phyloP scores from a whole-genome alignment of 92 coral and sea anemone species.

The Montipora capitata region DNA sequence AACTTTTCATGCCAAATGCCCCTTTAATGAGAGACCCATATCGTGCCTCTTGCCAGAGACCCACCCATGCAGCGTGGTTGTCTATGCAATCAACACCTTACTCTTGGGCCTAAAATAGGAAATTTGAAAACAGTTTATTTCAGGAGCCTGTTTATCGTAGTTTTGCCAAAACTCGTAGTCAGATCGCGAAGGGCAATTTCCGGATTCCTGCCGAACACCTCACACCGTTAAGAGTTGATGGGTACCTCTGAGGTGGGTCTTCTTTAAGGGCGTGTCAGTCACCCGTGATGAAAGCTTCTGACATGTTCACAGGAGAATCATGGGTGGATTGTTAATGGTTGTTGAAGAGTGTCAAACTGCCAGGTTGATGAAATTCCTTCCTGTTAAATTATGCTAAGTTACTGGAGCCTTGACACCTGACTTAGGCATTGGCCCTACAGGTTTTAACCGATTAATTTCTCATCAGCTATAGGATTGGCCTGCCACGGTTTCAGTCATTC shows the following conservation, averaged over 20 bases:
- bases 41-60: background rate
- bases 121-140: background rate
- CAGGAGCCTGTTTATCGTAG: background rate
- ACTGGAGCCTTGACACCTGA: background rate
- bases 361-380: constrained; percentile 33
- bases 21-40: background rate
- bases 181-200: constrained; percentile 24
- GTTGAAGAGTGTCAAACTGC: constrained; percentile 28
- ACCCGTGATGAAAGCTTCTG: constrained; percentile 30
- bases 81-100: background rate
- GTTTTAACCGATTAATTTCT: background rate
- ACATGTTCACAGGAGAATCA: constrained; percentile 5
- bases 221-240: background rate
- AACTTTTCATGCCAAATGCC: background rate
- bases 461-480: background rate
- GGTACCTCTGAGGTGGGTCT: constrained; percentile 49
- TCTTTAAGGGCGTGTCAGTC: constrained; percentile 10
- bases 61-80: background rate
- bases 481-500: too few species aligned
- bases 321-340: constrained; percentile 39
- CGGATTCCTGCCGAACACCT: constrained; percentile 23
- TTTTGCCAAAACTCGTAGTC: constrained; percentile 14
- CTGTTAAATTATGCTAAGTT: constrained; percentile 13
- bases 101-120: constrained; percentile 21
- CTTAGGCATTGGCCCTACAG: background rate